Evolutionary conservation across 35 echinoderm and acorn worm genomes (phyloP).

Genomic region (Ophioderma brevispina): DNA sequence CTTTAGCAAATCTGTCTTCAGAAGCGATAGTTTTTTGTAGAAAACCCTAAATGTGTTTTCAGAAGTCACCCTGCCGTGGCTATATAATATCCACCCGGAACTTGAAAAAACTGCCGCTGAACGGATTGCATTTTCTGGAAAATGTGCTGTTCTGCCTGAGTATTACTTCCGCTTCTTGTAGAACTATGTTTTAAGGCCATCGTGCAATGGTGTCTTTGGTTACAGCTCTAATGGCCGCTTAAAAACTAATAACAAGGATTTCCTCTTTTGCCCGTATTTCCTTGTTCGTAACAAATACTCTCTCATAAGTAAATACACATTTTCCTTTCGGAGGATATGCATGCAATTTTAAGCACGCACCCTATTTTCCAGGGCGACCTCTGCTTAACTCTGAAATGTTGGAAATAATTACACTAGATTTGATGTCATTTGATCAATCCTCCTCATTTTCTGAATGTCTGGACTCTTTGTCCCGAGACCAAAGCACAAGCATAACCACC

Average conservation of each 20-base stretch:
- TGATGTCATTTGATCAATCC: background rate
- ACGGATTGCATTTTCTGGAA: background rate
- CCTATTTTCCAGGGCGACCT: constrained; percentile 11
- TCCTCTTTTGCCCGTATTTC: too few species aligned
- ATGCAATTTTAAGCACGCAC: background rate
- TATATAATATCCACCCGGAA: background rate
- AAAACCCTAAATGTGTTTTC: constrained; percentile 17
- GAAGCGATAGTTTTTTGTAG: constrained; percentile 15
- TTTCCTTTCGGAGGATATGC: constrained; percentile 51
- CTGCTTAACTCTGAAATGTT: constrained; percentile 48
- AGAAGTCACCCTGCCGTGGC: background rate
- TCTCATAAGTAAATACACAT: constrained; percentile 50
- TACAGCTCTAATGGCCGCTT: background rate
- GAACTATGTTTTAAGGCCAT: constrained; percentile 46
- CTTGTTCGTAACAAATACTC: constrained; percentile 58
- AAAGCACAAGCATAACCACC: constrained; percentile 32
- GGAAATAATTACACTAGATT: constrained; percentile 10
- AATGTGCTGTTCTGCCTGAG: background rate
- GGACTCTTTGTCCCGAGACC: constrained; percentile 46
- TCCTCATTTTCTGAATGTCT: background rate
- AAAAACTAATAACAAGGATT: too few species aligned
- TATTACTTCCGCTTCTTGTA: constrained; percentile 43
- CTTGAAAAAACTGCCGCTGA: background rate
- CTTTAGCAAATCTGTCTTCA: background rate
- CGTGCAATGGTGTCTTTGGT: constrained; percentile 42